Conservation (phyloP, 1,140 invertebrate species). For the Penaeus vannamei region DNA sequence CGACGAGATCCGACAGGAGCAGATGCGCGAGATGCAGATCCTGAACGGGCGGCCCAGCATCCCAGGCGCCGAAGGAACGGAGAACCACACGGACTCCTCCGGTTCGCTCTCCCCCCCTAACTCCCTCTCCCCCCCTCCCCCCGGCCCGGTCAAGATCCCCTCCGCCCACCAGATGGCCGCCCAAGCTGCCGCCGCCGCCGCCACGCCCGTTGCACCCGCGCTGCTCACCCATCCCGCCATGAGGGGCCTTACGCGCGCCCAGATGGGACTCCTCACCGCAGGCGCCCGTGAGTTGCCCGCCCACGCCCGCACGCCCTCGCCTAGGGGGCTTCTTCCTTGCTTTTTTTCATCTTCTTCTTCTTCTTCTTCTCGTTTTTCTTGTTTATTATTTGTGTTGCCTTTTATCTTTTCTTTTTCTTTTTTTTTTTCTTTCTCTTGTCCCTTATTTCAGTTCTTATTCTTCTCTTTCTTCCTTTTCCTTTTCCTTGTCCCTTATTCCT, state of each 20-base stretch:
- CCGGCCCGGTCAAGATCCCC: constrained; percentile 62
- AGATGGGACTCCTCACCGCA: constrained; percentile 61
- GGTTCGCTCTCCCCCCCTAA: constrained; percentile 64
- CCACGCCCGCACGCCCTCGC: too few species aligned
- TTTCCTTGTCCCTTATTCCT: too few species aligned
- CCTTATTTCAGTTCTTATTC: too few species aligned
- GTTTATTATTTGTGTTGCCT: too few species aligned
- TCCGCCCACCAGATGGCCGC: constrained; percentile 18
- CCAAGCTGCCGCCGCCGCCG: constrained; percentile 32
- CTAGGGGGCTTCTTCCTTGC: too few species aligned
- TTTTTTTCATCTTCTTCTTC: too few species aligned
- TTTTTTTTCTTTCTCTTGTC: background rate
- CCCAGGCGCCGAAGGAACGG: constrained; percentile 34
- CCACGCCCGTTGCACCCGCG: constrained; percentile 33
- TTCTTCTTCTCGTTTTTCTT: too few species aligned
- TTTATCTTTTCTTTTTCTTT: too few species aligned
- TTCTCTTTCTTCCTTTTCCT: too few species aligned
- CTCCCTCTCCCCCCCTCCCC: constrained; percentile 52
- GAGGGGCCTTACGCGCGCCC: constrained; percentile 62
- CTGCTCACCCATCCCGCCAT: constrained; percentile 63
- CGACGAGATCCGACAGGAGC: constrained; percentile 73
- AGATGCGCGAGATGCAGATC: constrained; percentile 72
- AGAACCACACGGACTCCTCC: constrained; percentile 62
- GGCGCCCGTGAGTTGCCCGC: constrained; percentile 24
- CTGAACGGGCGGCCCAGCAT: constrained; percentile 66